phyloP scores from a whole-genome alignment of 2,888 invertebrate species.

The Synergus laeviventris region DNA sequence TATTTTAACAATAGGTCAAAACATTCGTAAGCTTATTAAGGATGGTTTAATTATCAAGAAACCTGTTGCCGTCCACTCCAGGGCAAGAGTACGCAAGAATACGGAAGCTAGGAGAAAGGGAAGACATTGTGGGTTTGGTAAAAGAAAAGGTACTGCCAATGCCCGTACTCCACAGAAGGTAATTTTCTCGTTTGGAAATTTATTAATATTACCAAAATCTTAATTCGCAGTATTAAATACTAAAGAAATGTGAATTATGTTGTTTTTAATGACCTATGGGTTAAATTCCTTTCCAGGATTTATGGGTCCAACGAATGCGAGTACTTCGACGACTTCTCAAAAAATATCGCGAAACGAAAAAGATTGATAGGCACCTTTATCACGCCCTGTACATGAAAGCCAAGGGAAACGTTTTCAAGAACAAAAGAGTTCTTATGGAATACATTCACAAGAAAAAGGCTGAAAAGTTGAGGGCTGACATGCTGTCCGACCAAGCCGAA shows the following conservation, averaged over 20 bases:
- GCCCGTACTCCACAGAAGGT: constrained; percentile 99
- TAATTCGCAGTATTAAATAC: not conserved
- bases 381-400: constrained; percentile 99
- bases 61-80: constrained; percentile 98
- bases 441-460: constrained; percentile 99
- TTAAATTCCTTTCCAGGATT: constrained; percentile 77
- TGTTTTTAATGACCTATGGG: too few relatives aligned
- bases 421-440: constrained; percentile 99
- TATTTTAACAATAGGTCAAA: constrained; percentile 85
- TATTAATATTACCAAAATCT: too few relatives aligned
- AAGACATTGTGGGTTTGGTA: constrained; percentile 98
- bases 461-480: constrained; percentile 98
- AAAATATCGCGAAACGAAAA: constrained; percentile 98
- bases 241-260: too few relatives aligned
- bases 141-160: constrained; percentile 99
- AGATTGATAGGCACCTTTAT: constrained; percentile 99
- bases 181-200: constrained; percentile 57
- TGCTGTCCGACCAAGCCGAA: constrained; percentile 98
- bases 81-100: constrained; percentile 98
- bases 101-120: constrained; percentile 98
- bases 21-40: constrained; percentile 98
- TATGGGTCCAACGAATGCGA: constrained; percentile 97
- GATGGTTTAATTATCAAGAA: constrained; percentile 99
- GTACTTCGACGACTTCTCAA: constrained; percentile 96
- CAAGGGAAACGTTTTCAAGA: constrained; percentile 98